Conservation (phyloP, 53 echinoderm and acorn worm genomes). For the Paracentrotus lividus region DNA sequence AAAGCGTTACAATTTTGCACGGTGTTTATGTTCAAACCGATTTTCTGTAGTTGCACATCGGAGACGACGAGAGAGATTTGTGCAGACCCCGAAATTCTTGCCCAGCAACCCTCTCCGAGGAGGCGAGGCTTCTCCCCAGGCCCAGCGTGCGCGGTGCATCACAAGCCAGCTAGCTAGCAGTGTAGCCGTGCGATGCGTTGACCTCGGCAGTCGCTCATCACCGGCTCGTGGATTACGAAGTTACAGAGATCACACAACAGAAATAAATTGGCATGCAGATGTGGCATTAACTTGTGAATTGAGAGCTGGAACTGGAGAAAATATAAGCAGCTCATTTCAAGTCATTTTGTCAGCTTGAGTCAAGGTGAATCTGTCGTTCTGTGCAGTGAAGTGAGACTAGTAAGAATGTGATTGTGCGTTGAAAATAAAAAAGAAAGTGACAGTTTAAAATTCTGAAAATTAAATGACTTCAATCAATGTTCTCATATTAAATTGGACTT, state of each 20-base stretch:
- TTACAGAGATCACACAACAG: too few relatives aligned
- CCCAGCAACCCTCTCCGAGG: not conserved
- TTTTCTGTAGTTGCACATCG: too few relatives aligned
- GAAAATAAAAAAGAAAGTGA: too few relatives aligned
- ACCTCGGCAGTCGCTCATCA: not conserved
- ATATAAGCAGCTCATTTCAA: not conserved
- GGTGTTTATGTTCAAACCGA: not conserved
- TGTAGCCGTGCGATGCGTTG: not conserved
- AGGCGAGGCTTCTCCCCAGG: not conserved
- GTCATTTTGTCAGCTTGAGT: too few relatives aligned
- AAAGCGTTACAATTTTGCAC: not conserved
- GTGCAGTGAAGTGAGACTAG: too few relatives aligned
- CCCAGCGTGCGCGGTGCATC: not conserved
- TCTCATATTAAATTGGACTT: too few relatives aligned
- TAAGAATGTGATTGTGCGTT: too few relatives aligned
- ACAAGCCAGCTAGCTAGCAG: too few relatives aligned
- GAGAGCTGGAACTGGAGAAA: not conserved
- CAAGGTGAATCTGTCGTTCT: too few relatives aligned
- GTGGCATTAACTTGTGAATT: not conserved
- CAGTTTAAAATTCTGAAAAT: too few relatives aligned
- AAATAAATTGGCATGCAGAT: conserved; percentile 11
- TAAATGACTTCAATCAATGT: too few relatives aligned
- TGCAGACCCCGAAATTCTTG: not conserved
- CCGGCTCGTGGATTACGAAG: not conserved
- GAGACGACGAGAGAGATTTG: not conserved